These are phyloP conservation scores for Ostrea edulis DNA, from an alignment of 1,140 invertebrate genomes.

Conservation along the genomic window DNA sequence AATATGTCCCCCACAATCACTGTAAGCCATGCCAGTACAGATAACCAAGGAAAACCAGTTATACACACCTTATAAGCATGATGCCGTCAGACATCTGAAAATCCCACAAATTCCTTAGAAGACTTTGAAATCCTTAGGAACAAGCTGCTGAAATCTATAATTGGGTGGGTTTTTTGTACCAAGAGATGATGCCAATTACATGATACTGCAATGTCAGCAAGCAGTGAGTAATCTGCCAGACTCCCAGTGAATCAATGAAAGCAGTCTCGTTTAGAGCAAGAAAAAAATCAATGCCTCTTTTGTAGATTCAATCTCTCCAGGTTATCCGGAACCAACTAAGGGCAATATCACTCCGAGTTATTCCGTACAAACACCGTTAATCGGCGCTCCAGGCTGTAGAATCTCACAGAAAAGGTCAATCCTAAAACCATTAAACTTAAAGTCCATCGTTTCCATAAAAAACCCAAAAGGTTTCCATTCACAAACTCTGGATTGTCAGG, in stretches of 20 bases:
- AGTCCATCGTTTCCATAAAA: neutral
- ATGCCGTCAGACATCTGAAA: neutral
- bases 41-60: neutral
- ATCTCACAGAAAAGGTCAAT: neutral
- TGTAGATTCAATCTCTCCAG: neutral
- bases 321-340: neutral
- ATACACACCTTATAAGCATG: neutral
- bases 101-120: neutral
- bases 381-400: neutral
- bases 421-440: neutral
- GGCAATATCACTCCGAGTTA: neutral
- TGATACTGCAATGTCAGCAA: neutral
- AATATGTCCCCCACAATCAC: neutral
- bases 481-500: neutral
- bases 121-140: neutral
- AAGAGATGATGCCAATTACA: neutral
- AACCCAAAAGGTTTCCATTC: neutral
- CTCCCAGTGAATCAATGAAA: conserved; percentile 16
- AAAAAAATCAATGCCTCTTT: conserved; percentile 16
- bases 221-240: neutral
- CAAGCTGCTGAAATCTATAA: neutral
- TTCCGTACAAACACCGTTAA: neutral
- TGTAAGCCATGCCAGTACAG: neutral
- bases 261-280: neutral
- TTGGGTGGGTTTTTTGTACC: neutral